Base-by-base conservation (phyloP, 2,888 invertebrate genomes). In the Protophormia terraenovae region DNA sequence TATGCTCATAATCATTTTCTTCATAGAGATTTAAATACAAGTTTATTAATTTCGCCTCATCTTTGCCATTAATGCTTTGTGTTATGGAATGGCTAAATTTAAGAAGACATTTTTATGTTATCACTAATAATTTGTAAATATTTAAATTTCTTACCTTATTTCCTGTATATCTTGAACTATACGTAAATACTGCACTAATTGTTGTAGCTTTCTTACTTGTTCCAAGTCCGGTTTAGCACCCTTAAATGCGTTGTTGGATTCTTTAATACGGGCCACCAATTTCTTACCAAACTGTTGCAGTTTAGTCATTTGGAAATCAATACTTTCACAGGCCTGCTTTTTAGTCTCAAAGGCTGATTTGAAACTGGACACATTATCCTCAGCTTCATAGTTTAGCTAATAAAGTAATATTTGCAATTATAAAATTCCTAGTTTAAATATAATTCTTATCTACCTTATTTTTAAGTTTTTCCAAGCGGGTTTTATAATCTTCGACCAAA, bases 161-260 rank as follows among this genome's bases (percentile, higher is more conserved):
- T 95, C 95, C 90, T 97, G 95, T 87, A 97, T 94, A 89, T 94
- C 94, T 89, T 95, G 94, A 87, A 96, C 93, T 55, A 96, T 94
- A 89, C 94, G 95, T 77, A 97, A 92, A 91, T 97, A 97, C 53
- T 94, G 94, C 38, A 94, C 90, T 10, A 94, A 92, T 87, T 94
- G 93, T 88, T 95, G 94, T 50, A 95, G 90, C 38, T 93, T 93
- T 62, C 93, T 92, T 60, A 95, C 93, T 88, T 94, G 93, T 50
- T 93, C 92, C 16, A 96, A 92, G 76, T 91, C 89, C 22, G 89
- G 89, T 0, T 89, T 83, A 0, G 90, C 89, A 5, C 88, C 88
- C 6, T 87, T 84, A 2, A 93, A 53, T 0, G 90, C 88, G 2
- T 88, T 87, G 22, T 89, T 89, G 14, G 94, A 94, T 84, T 94